These are phyloP conservation scores for Pseudonaja textilis DNA, from an alignment of 2,113 vertebrate species.

Conservation along the genomic window DNA sequence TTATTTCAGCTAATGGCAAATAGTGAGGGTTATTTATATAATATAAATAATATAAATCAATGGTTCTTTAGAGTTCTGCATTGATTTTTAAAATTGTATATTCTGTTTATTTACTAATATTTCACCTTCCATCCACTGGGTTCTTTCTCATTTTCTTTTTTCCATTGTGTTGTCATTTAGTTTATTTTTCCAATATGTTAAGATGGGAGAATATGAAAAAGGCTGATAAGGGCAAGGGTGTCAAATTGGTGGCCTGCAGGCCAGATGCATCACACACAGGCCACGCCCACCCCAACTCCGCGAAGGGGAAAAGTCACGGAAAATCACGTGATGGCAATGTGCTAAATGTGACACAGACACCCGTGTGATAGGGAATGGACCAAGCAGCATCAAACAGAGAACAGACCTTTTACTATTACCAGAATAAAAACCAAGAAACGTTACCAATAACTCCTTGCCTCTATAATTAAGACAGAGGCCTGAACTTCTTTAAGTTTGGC, in stretches of 20 bases:
- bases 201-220: background rate
- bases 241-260: too few species aligned
- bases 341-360: too few species aligned
- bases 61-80: background rate
- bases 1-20: background rate
- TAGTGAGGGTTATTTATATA: background rate
- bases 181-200: background rate
- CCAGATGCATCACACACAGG: too few species aligned
- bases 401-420: background rate
- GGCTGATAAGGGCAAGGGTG: too few species aligned
- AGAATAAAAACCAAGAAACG: background rate
- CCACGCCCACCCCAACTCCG: too few species aligned
- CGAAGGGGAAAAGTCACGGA: too few species aligned
- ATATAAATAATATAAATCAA: background rate
- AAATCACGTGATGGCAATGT: too few species aligned
- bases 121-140: background rate
- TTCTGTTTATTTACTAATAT: background rate
- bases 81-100: background rate
- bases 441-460: background rate
- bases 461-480: background rate
- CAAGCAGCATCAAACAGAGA: background rate
- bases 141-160: background rate
- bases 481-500: background rate
- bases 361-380: background rate
- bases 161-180: background rate